Evolutionary conservation across 2,113 vertebrate species (phyloP).

Genomic region (Phalacrocorax aristotelis): DNA sequence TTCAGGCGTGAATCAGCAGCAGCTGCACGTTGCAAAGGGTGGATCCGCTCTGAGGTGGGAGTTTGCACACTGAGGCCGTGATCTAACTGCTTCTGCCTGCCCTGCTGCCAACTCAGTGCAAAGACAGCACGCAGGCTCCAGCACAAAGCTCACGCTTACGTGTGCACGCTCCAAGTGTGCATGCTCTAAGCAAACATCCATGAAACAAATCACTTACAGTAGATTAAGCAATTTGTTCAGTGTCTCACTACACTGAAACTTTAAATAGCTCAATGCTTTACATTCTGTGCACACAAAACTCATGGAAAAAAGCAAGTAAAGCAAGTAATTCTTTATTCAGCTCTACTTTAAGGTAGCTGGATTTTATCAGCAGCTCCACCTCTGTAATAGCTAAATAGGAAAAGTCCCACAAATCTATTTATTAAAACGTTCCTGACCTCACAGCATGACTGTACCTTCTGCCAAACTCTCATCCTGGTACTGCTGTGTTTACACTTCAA

Average conservation of each 20-base stretch:
- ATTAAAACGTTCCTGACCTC: background rate
- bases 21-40: background rate
- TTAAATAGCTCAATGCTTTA: background rate
- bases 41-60: background rate
- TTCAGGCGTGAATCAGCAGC: background rate
- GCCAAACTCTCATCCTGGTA: background rate
- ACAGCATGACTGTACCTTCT: background rate
- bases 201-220: background rate
- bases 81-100: background rate
- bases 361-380: background rate
- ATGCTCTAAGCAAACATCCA: background rate
- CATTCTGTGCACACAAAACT: background rate
- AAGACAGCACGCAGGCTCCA: background rate
- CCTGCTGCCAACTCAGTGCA: background rate
- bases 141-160: background rate
- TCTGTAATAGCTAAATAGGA: background rate
- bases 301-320: background rate
- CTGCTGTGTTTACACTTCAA: background rate
- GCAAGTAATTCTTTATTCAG: background rate
- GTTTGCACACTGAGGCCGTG: background rate
- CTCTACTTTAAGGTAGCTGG: background rate
- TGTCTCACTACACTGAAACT: background rate
- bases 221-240: background rate
- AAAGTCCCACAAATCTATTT: background rate
- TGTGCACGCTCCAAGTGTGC: rapidly evolving